Evolutionary conservation across 2,113 vertebrate species (phyloP).

Genomic region (Electrona antarctica): DNA sequence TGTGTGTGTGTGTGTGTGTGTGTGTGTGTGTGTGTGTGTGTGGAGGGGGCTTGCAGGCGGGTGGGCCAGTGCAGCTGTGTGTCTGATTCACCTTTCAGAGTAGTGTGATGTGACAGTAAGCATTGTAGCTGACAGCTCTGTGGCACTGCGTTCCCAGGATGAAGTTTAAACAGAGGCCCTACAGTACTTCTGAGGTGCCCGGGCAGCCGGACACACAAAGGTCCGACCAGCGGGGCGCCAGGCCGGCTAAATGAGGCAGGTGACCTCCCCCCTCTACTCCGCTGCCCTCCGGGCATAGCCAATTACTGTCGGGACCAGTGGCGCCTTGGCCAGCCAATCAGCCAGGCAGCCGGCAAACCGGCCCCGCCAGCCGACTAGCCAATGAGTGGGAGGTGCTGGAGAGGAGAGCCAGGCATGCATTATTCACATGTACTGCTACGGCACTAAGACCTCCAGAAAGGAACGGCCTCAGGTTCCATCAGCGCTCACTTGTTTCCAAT

Average conservation of each 20-base stretch:
- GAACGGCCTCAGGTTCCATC: slow-evolving; percentile 76
- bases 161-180: slow-evolving; percentile 74
- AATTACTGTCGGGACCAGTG: slow-evolving; percentile 69
- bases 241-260: slow-evolving; percentile 79
- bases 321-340: slow-evolving; percentile 55
- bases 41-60: too few species aligned
- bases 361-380: slow-evolving; percentile 38
- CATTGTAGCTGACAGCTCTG: slow-evolving; percentile 74
- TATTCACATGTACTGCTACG: slow-evolving; percentile 76
- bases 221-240: slow-evolving; percentile 68
- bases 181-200: slow-evolving; percentile 56
- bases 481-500: slow-evolving; percentile 76
- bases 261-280: slow-evolving; percentile 80
- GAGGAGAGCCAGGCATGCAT: slow-evolving; percentile 60
- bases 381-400: slow-evolving; percentile 57
- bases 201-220: slow-evolving; percentile 59
- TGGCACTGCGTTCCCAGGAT: slow-evolving; percentile 65
- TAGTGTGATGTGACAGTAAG: slow-evolving; percentile 73
- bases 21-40: too few species aligned
- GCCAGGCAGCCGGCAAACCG: too few species aligned
- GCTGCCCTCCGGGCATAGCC: slow-evolving; percentile 73
- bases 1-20: too few species aligned
- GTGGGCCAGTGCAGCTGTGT: slow-evolving; percentile 56
- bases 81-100: slow-evolving; percentile 72
- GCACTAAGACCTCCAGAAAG: slow-evolving; percentile 76